Conservation (phyloP, 2,888 invertebrate species). For the Scaptomyza caliginosa region DNA sequence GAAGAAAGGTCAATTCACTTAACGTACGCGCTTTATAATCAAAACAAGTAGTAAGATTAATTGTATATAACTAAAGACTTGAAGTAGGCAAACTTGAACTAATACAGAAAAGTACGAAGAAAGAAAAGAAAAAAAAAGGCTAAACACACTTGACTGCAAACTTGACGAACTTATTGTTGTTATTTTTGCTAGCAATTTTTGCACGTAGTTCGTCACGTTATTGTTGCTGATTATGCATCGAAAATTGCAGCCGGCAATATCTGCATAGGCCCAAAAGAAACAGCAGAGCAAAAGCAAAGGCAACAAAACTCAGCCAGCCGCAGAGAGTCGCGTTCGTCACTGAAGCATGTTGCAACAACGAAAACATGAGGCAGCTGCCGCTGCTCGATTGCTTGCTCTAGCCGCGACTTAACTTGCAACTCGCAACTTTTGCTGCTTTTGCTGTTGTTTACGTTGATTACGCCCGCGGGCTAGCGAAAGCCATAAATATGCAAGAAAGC, state of each 20-base stretch:
- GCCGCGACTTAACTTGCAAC: not conserved
- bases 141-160: slow-evolving; percentile 39
- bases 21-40: not conserved
- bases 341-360: slow-evolving; percentile 39
- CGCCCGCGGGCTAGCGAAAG: slow-evolving; percentile 56
- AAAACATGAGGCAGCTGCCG: slow-evolving; percentile 32
- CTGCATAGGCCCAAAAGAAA: slow-evolving; percentile 58
- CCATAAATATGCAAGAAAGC: slow-evolving; percentile 53
- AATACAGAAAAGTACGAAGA: not conserved
- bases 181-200: slow-evolving; percentile 59
- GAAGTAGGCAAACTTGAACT: slow-evolving; percentile 6
- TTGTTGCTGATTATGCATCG: slow-evolving; percentile 69
- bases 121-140: not conserved
- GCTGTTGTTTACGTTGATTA: slow-evolving; percentile 33
- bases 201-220: slow-evolving; percentile 77
- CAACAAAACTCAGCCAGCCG: slow-evolving; percentile 31
- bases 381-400: slow-evolving; percentile 4
- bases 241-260: slow-evolving; percentile 70
- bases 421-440: slow-evolving; percentile 24
- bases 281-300: too few relatives aligned
- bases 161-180: slow-evolving; percentile 6
- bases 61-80: not conserved
- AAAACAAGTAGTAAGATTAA: not conserved
- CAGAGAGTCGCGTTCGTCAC: slow-evolving; percentile 37
- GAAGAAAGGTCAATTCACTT: not conserved